Percentiles rank a stretch among this genome's conserved stretches.
phyloP scores from a whole-genome alignment of 2,888 invertebrate genomes.

The Torymus auratus region DNA sequence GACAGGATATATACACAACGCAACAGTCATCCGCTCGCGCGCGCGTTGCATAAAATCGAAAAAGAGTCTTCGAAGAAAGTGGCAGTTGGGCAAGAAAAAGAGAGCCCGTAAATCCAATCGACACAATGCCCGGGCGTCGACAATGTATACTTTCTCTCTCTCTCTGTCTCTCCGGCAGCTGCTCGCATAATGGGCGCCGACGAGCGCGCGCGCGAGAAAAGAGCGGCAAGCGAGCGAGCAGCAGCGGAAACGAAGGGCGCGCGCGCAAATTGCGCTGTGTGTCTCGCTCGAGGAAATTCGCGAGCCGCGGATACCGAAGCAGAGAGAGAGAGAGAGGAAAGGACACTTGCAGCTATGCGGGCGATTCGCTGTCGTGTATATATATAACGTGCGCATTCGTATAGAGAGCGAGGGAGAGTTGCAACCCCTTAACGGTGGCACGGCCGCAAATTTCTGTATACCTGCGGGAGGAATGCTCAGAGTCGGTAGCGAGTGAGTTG shows the following conservation, averaged over 20 bases:
- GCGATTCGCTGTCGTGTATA: constrained; percentile 9
- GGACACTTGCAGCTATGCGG: constrained; percentile 17
- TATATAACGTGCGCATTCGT: too few relatives aligned
- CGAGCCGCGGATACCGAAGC: not conserved
- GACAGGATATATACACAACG: too few relatives aligned
- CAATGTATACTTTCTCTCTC: constrained; percentile 19
- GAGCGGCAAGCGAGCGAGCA: constrained; percentile 1
- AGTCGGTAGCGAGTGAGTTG: not conserved
- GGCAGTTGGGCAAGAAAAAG: constrained; percentile 41
- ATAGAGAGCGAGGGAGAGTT: not conserved
- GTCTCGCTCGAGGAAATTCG: constrained; percentile 30
- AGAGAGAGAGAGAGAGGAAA: not conserved
- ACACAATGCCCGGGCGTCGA: constrained; percentile 38
- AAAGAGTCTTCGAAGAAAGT: constrained; percentile 36
- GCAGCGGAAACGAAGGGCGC: constrained; percentile 42
- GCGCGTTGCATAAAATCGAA: not conserved
- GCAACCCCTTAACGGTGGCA: not conserved
- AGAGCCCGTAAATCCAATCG: constrained; percentile 44
- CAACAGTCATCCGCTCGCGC: too few relatives aligned
- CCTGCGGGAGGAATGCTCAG: not conserved
- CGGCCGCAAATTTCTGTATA: constrained; percentile 25
- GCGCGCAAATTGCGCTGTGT: constrained; percentile 18
- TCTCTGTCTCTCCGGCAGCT: constrained; percentile 42
- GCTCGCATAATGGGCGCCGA: not conserved
- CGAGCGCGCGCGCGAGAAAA: not conserved